Conservation (phyloP, 1,140 invertebrate species). For the Gyrodactylus bullatarudis region DNA sequence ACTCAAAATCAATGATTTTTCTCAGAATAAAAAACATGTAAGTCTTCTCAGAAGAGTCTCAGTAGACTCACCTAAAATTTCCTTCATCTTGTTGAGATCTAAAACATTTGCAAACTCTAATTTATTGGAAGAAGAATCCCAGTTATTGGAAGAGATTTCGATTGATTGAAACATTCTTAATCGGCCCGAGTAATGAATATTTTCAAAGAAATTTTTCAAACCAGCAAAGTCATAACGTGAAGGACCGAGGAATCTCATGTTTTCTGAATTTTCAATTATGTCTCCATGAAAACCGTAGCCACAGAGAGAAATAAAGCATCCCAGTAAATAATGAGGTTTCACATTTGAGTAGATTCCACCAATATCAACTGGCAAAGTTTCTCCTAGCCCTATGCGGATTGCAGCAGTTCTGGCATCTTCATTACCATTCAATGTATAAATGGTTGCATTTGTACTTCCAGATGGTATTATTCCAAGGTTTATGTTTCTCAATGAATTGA, state of each 20-base stretch:
- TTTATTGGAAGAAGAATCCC: no score
- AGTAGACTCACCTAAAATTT: no score
- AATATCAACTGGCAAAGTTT: conserved; percentile 22
- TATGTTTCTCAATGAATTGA: no score
- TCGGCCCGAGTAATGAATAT: background rate
- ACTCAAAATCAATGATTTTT: no score
- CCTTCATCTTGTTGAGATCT: no score
- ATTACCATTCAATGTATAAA: background rate
- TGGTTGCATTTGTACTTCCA: background rate
- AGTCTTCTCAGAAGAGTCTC: no score
- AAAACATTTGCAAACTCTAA: no score
- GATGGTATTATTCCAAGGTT: background rate
- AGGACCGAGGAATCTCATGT: conserved; percentile 55
- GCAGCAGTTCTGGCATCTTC: background rate
- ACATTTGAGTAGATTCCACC: conserved; percentile 43
- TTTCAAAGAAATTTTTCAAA: background rate
- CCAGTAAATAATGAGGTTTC: conserved; percentile 27
- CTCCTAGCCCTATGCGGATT: background rate
- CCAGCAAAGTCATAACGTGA: conserved; percentile 37
- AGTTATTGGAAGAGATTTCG: no score
- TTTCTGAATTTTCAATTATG: conserved; percentile 42
- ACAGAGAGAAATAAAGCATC: conserved; percentile 40
- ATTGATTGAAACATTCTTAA: background rate
- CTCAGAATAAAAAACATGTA: no score
- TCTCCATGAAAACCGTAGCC: conserved; percentile 61